phyloP scores from a whole-genome alignment of 2,113 vertebrate genomes.

The Loxodonta africana region DNA sequence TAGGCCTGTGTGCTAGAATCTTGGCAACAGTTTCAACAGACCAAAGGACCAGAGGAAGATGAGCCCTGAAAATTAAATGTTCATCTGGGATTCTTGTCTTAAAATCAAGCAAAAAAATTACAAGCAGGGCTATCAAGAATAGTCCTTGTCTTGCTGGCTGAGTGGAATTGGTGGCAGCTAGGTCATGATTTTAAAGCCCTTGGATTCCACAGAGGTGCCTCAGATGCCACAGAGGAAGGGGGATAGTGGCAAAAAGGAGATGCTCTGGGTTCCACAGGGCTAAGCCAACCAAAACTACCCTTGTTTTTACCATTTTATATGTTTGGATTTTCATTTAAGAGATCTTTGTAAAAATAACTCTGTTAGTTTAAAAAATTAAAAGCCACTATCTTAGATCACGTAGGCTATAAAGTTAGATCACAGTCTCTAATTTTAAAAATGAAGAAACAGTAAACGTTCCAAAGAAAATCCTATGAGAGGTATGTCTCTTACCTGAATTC shows the following conservation, averaged over 20 bases:
- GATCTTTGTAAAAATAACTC: constrained; percentile 42
- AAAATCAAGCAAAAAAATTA: neutral
- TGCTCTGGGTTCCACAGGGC: neutral
- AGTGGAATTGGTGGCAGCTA: neutral
- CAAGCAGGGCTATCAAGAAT: constrained; percentile 16
- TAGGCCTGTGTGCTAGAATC: neutral
- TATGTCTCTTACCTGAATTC: constrained; percentile 92
- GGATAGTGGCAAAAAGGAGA: neutral
- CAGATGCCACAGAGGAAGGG: neutral
- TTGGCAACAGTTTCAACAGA: constrained; percentile 35
- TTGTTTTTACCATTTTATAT: constrained; percentile 52
- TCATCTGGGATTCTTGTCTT: neutral
- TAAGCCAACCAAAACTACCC: neutral
- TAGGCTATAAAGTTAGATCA: constrained; percentile 49
- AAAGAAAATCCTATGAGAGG: constrained; percentile 40
- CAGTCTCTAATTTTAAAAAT: constrained; percentile 38
- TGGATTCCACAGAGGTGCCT: constrained; percentile 17
- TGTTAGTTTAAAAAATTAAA: neutral
- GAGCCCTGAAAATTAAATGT: constrained; percentile 33
- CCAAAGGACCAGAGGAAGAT: constrained; percentile 28
- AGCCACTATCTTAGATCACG: constrained; percentile 16
- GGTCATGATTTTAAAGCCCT: neutral
- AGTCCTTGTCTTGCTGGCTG: neutral
- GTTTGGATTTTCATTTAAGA: constrained; percentile 17
- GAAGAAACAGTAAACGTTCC: constrained; percentile 30